Percentiles rank a stretch among this genome's conserved stretches.
Evolutionary conservation across 2,797 vertebrate genomes (phyloP).

Genomic region (Hybognathus amarus): DNA sequence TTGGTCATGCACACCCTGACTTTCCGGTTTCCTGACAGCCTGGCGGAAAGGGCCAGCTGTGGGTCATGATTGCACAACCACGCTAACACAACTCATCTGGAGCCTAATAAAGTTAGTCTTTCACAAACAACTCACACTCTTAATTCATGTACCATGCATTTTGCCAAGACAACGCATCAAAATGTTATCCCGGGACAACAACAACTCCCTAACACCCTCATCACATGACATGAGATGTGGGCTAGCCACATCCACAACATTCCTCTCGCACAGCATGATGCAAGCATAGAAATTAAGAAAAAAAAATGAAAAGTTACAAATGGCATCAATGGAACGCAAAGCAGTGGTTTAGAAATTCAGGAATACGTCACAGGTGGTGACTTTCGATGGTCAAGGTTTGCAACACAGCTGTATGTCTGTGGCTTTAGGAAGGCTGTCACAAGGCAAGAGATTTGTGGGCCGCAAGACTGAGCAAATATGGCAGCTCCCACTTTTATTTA

Average conservation of each 20-base stretch:
- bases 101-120: slow-evolving; percentile 26
- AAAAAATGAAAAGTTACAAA: neutral
- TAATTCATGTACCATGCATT: slow-evolving; percentile 4
- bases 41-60: slow-evolving; percentile 41
- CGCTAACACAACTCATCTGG: slow-evolving; percentile 46
- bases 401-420: slow-evolving; percentile 3
- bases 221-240: slow-evolving; percentile 25
- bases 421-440: neutral
- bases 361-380: neutral
- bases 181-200: slow-evolving; percentile 32
- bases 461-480: slow-evolving; percentile 45
- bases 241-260: slow-evolving; percentile 37
- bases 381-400: neutral
- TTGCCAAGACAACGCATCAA: slow-evolving; percentile 19
- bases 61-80: slow-evolving; percentile 47
- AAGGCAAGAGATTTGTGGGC: slow-evolving; percentile 4
- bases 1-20: slow-evolving; percentile 50
- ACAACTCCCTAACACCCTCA: slow-evolving; percentile 32
- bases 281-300: neutral
- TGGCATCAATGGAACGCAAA: slow-evolving; percentile 9
- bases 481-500: slow-evolving; percentile 47
- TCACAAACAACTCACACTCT: slow-evolving; percentile 37
- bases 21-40: slow-evolving; percentile 60
- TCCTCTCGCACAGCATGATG: slow-evolving; percentile 12
- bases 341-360: neutral